Evolutionary conservation across 1,140 invertebrate species (phyloP).

Genomic region (Acromyrmex echinatior): DNA sequence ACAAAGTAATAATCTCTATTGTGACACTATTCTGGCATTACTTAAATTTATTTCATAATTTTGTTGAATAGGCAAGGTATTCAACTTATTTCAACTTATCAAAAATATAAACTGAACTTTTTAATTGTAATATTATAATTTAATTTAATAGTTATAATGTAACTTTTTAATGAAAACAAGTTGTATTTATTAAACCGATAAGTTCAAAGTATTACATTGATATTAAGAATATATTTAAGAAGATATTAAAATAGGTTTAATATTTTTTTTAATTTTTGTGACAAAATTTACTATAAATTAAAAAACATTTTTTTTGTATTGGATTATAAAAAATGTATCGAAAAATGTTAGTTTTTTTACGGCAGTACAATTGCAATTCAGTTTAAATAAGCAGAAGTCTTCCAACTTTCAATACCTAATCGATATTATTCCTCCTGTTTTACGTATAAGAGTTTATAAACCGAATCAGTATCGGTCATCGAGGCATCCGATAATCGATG

Average conservation of each 20-base stretch:
- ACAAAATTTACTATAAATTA: background rate
- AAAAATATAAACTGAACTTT: background rate
- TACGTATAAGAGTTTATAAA: slow-evolving; percentile 25
- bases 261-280: background rate
- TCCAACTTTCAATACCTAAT: slow-evolving; percentile 1
- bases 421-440: slow-evolving; percentile 32
- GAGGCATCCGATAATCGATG: slow-evolving; percentile 70
- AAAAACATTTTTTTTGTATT: background rate
- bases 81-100: background rate
- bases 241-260: background rate
- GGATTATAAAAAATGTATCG: background rate
- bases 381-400: background rate
- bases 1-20: slow-evolving; percentile 57
- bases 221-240: background rate
- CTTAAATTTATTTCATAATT: slow-evolving; percentile 32
- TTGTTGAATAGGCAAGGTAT: background rate
- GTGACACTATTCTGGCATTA: slow-evolving; percentile 1
- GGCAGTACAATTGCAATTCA: slow-evolving; percentile 1
- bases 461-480: slow-evolving; percentile 63
- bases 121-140: too few species aligned
- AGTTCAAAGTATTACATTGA: background rate
- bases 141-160: background rate
- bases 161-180: background rate
- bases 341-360: background rate
- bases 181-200: background rate